Conservation (phyloP, 2,113 vertebrate genomes). For the Seriola rivoliana region DNA sequence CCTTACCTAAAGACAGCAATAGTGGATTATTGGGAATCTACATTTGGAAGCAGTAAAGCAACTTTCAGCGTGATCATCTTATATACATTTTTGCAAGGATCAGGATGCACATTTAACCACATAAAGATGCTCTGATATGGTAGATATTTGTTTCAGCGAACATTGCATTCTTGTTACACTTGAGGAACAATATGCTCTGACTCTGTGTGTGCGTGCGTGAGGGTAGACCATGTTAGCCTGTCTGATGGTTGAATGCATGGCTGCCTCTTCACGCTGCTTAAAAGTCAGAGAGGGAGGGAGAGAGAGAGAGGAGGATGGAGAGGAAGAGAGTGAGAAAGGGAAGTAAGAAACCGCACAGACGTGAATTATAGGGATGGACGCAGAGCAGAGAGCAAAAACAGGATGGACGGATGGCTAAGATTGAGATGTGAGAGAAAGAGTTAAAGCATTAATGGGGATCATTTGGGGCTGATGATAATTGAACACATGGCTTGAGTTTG, state of each 20-base stretch:
- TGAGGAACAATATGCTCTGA: constrained; percentile 58
- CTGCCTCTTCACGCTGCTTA: constrained; percentile 84
- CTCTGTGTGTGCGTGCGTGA: constrained; percentile 51
- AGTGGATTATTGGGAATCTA: constrained; percentile 14
- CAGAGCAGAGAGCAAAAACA: constrained; percentile 65
- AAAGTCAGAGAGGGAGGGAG: constrained; percentile 71
- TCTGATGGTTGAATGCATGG: constrained; percentile 86
- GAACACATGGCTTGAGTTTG: constrained; percentile 81
- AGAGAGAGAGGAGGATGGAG: constrained; percentile 29
- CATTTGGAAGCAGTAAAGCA: constrained; percentile 1
- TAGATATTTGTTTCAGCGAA: constrained; percentile 64
- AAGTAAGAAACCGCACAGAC: constrained; percentile 76
- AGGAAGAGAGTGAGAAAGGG: constrained; percentile 66
- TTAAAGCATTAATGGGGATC: constrained; percentile 80
- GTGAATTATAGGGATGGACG: constrained; percentile 74
- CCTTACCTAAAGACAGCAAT: neutral
- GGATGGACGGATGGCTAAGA: constrained; percentile 64
- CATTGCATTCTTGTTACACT: constrained; percentile 56
- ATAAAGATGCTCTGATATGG: constrained; percentile 56
- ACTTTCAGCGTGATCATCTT: constrained; percentile 11
- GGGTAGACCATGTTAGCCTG: constrained; percentile 73
- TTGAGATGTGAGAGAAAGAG: constrained; percentile 76
- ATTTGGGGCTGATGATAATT: constrained; percentile 84
- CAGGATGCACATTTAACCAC: constrained; percentile 63
- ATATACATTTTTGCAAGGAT: constrained; percentile 48